Conservation (phyloP, 2,888 invertebrate genomes). For the Polyploca ridens region DNA sequence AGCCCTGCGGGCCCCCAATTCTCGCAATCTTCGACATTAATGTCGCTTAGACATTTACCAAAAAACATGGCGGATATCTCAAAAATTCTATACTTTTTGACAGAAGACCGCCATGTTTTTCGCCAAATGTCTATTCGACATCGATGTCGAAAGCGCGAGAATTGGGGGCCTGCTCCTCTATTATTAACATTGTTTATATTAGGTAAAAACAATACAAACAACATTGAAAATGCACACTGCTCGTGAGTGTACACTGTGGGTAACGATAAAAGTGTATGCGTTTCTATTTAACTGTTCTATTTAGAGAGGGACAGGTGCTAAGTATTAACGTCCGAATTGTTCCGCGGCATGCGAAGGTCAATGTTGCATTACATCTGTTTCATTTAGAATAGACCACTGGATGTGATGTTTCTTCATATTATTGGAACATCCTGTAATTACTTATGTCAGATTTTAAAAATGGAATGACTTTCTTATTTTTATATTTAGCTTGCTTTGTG, state of each 20-base stretch:
- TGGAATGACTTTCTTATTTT: conserved; percentile 15
- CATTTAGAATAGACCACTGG: background rate
- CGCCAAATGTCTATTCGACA: too few relatives aligned
- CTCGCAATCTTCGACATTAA: too few relatives aligned
- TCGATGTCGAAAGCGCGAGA: too few relatives aligned
- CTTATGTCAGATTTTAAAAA: background rate
- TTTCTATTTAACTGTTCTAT: conserved; percentile 18
- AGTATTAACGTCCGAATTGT: conserved; percentile 25
- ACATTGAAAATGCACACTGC: background rate
- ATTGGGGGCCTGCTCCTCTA: background rate
- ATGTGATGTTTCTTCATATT: background rate
- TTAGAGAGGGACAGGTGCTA: conserved; percentile 38
- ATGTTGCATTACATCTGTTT: conserved; percentile 24
- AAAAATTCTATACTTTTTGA: too few relatives aligned
- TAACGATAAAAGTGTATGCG: conserved; percentile 15
- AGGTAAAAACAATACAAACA: background rate
- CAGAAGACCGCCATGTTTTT: too few relatives aligned
- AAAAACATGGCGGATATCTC: too few relatives aligned
- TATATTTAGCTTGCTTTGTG: conserved; percentile 18
- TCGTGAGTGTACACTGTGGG: background rate
- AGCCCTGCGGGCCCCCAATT: too few relatives aligned
- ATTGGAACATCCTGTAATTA: background rate
- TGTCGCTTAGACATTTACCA: too few relatives aligned
- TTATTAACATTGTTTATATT: background rate
- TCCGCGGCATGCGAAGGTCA: conserved; percentile 37